These are phyloP conservation scores for Ectobius pallidus DNA, from an alignment of 2,888 invertebrate genomes.

Conservation along the genomic window DNA sequence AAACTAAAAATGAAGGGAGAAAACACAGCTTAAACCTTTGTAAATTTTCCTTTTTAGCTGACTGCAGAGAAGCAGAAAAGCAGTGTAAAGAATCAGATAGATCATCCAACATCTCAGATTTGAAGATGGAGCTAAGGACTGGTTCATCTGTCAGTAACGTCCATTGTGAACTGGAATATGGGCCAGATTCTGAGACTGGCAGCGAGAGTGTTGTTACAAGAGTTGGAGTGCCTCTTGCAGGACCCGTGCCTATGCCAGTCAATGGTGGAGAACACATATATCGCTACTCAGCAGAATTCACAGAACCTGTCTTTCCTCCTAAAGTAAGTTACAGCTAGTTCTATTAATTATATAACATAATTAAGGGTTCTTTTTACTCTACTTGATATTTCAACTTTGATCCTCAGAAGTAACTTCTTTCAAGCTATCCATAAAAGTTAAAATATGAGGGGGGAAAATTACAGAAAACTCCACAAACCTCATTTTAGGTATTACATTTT, in stretches of 20 bases:
- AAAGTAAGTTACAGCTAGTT: constrained; percentile 65
- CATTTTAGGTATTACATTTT: too few species aligned
- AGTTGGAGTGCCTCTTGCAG: constrained; percentile 75
- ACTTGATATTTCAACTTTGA: too few species aligned
- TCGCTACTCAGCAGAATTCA: constrained; percentile 72
- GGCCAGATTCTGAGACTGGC: constrained; percentile 69
- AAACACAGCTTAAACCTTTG: too few species aligned
- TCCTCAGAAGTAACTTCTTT: too few species aligned
- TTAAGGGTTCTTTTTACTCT: too few species aligned
- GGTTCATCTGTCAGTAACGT: constrained; percentile 78
- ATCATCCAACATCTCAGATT: constrained; percentile 90
- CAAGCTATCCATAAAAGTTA: too few species aligned
- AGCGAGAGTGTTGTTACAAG: constrained; percentile 61
- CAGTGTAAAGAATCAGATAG: constrained; percentile 76
- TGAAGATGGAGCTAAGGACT: constrained; percentile 87
- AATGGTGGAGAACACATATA: constrained; percentile 52
- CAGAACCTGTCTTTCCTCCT: constrained; percentile 78
- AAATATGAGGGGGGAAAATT: too few species aligned
- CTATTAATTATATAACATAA: too few species aligned
- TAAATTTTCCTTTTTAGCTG: too few species aligned
- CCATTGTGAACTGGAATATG: constrained; percentile 52
- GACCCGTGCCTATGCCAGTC: constrained; percentile 72
- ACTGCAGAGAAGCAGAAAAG: constrained; percentile 59
- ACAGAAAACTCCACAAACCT: too few species aligned
- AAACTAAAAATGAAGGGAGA: too few species aligned